phyloP scores from a whole-genome alignment of 1,140 invertebrate genomes.

The Cotesia glomerata region DNA sequence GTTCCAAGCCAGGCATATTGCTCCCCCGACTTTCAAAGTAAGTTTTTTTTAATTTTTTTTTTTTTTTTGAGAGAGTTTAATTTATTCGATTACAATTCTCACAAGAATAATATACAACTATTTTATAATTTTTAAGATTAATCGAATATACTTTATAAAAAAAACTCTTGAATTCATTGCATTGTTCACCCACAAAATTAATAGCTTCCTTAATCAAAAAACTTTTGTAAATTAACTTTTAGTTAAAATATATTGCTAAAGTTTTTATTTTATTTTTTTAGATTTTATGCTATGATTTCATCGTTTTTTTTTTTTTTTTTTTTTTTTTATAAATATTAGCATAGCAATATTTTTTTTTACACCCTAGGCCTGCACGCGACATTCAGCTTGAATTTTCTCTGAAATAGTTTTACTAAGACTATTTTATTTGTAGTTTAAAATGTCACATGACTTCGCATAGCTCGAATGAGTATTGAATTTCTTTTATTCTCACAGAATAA shows the following conservation, averaged over 20 bases:
- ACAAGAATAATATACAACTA: too few relatives aligned
- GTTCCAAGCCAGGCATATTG: constrained; percentile 90
- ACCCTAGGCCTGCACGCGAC: background rate
- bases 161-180: too few relatives aligned
- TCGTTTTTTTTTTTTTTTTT: background rate
- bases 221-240: background rate
- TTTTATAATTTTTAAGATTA: too few relatives aligned
- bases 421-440: background rate
- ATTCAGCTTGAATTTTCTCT: background rate
- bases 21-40: constrained; percentile 69
- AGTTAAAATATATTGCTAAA: background rate
- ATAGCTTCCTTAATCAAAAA: background rate
- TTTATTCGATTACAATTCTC: background rate
- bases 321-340: background rate
- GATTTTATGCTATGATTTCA: background rate
- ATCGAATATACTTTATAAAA: too few relatives aligned
- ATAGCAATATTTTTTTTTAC: background rate
- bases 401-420: background rate
- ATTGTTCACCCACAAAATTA: too few relatives aligned
- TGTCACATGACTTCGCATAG: too few relatives aligned
- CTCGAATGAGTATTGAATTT: too few relatives aligned
- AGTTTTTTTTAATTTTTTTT: constrained; percentile 35
- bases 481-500: too few relatives aligned
- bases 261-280: background rate
- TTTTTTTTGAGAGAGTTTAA: constrained; percentile 32